phyloP scores from a whole-genome alignment of 1,140 invertebrate genomes.

The Cotesia chilonis region DNA sequence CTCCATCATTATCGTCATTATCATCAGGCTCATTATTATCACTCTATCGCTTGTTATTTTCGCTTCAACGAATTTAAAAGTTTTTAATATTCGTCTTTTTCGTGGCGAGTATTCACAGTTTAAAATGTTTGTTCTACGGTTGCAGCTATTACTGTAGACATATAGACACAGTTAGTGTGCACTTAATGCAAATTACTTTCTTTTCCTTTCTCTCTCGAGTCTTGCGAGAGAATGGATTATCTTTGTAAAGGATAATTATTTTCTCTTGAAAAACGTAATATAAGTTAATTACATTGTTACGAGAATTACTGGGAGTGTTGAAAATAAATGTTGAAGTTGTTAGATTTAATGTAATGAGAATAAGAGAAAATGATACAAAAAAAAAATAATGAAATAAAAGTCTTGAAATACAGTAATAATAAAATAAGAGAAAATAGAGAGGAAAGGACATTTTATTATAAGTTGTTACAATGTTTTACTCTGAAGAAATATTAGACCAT shows the following conservation, averaged over 20 bases:
- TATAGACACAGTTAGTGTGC: not conserved
- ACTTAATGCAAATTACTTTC: slow-evolving; percentile 24
- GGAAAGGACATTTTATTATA: too few species aligned
- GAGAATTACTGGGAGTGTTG: slow-evolving; percentile 9
- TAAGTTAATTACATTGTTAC: slow-evolving; percentile 15
- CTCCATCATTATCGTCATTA: not conserved
- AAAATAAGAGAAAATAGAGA: too few species aligned
- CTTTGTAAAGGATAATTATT: slow-evolving; percentile 4
- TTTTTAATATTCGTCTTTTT: not conserved
- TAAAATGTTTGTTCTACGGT: too few species aligned
- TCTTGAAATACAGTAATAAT: too few species aligned
- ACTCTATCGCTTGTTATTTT: slow-evolving; percentile 3
- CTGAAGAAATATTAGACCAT: too few species aligned
- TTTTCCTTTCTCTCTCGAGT: not conserved
- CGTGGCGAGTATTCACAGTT: too few species aligned
- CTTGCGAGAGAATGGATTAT: slow-evolving; percentile 19
- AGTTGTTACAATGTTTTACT: too few species aligned
- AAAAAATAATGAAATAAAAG: too few species aligned
- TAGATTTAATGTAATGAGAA: not conserved
- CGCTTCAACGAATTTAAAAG: not conserved
- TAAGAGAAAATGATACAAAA: not conserved
- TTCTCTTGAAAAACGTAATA: not conserved
- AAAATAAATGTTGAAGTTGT: slow-evolving; percentile 1
- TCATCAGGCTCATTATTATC: not conserved
- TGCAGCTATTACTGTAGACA: too few species aligned